Conservation (phyloP, 1,140 invertebrate species). For the Drosophila orosa region DNA sequence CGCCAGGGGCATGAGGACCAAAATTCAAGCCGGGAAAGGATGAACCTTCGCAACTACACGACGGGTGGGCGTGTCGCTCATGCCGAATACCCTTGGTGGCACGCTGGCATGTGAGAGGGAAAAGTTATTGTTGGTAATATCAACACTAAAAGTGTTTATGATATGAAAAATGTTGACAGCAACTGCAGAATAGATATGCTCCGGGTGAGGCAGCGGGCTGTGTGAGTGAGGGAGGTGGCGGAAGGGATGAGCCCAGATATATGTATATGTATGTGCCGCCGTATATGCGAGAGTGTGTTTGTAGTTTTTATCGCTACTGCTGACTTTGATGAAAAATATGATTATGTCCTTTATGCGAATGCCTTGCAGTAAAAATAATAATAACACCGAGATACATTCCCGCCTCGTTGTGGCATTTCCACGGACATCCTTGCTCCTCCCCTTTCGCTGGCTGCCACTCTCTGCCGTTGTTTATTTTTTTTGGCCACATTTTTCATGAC, state of each 20-base stretch:
- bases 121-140: conserved; percentile 83
- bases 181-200: conserved; percentile 77
- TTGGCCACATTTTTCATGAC: conserved; percentile 80
- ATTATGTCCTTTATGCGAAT: conserved; percentile 83
- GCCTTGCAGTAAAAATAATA: conserved; percentile 83
- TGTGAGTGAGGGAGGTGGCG: conserved; percentile 2
- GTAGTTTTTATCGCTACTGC: conserved; percentile 81
- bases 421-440: conserved; percentile 27
- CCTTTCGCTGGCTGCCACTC: conserved; percentile 16
- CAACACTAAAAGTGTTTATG: conserved; percentile 83
- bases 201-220: conserved; percentile 10
- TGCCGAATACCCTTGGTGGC: conserved; percentile 20
- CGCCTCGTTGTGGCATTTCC: conserved; percentile 41
- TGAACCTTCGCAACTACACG: conserved; percentile 35
- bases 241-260: conserved; percentile 18
- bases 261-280: conserved; percentile 5
- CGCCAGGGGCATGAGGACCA: conserved; percentile 35
- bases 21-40: conserved; percentile 42
- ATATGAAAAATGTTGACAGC: conserved; percentile 83
- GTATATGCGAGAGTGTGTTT: conserved; percentile 48
- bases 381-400: conserved; percentile 65
- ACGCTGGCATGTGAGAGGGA: conserved; percentile 27
- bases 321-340: conserved; percentile 83
- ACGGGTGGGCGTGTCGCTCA: conserved; percentile 57
- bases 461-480: conserved; percentile 53